Conservation (phyloP, 2,888 invertebrate genomes). For the Bembecia ichneumoniformis region DNA sequence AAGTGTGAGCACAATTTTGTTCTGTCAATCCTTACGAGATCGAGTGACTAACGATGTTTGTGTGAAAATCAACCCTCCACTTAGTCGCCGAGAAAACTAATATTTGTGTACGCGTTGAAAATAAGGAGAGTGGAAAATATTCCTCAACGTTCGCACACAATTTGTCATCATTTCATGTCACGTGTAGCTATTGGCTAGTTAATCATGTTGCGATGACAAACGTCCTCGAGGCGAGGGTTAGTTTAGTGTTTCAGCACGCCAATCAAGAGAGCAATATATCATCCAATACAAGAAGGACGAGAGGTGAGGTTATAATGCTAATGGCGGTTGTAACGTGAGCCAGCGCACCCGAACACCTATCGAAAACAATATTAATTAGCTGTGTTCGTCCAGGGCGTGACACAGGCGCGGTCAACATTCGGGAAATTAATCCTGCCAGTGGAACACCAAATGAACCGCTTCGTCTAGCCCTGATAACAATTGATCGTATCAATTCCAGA, state of each 20-base stretch:
- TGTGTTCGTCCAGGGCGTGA: slow-evolving; percentile 44
- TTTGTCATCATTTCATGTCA: not conserved
- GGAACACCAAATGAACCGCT: slow-evolving; percentile 7
- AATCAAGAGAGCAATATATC: slow-evolving; percentile 41
- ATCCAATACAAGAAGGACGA: slow-evolving; percentile 17
- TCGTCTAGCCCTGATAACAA: slow-evolving; percentile 38
- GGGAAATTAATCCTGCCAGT: slow-evolving; percentile 63
- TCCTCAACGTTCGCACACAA: not conserved
- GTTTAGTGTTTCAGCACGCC: slow-evolving; percentile 30
- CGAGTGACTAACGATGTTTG: not conserved
- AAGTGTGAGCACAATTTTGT: too few relatives aligned
- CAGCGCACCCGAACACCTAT: slow-evolving; percentile 34
- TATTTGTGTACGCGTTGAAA: not conserved
- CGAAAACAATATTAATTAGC: slow-evolving; percentile 67
- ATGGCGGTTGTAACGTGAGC: slow-evolving; percentile 54
- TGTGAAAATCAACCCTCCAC: not conserved
- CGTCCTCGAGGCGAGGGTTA: slow-evolving; percentile 27
- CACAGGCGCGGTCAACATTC: slow-evolving; percentile 62
- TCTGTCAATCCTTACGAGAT: not conserved
- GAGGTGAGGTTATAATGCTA: slow-evolving; percentile 40
- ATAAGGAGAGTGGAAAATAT: not conserved
- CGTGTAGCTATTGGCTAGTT: slow-evolving; percentile 15
- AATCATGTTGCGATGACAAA: slow-evolving; percentile 34
- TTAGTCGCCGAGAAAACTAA: not conserved
- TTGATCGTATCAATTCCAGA: slow-evolving; percentile 47